Evolutionary conservation across 2,797 vertebrate genomes (phyloP).

Genomic region (Chrysocyon brachyurus): DNA sequence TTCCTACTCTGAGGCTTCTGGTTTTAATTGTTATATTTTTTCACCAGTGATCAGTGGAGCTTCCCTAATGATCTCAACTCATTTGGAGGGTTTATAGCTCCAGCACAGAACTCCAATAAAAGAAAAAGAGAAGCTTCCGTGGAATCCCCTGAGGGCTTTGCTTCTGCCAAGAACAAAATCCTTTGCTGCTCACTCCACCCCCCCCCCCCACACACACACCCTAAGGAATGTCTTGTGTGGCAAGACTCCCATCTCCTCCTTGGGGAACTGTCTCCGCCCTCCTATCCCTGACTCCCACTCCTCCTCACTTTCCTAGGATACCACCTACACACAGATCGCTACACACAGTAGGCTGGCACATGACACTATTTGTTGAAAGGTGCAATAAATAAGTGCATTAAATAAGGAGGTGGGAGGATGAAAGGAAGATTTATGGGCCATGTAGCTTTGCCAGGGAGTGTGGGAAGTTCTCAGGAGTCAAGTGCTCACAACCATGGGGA

Average conservation of each 20-base stretch:
- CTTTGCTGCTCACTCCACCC: slow-evolving; percentile 64
- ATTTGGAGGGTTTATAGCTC: slow-evolving; percentile 89
- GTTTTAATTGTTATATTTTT: slow-evolving; percentile 91
- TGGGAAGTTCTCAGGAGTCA: neutral
- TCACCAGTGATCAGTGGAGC: slow-evolving; percentile 90
- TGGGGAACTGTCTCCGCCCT: neutral
- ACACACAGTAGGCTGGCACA: no score
- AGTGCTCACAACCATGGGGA: neutral
- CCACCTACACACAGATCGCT: neutral
- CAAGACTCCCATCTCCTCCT: slow-evolving; percentile 50
- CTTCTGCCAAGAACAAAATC: slow-evolving; percentile 86
- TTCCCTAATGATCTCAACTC: slow-evolving; percentile 90
- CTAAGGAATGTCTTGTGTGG: slow-evolving; percentile 58
- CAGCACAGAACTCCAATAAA: slow-evolving; percentile 88
- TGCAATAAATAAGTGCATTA: neutral
- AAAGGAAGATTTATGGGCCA: neutral
- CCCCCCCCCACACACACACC: neutral
- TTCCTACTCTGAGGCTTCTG: slow-evolving; percentile 81
- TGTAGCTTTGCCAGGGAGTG: neutral
- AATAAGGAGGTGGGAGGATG: neutral
- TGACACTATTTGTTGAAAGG: neutral
- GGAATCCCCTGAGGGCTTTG: slow-evolving; percentile 84
- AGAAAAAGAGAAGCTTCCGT: slow-evolving; percentile 82
- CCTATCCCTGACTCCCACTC: neutral
- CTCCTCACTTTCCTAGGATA: neutral